Evolutionary conservation across 2,888 invertebrate genomes (phyloP), one percentile per base, ranked within the genome.

Genomic region (Calephelis perditalis): DNA sequence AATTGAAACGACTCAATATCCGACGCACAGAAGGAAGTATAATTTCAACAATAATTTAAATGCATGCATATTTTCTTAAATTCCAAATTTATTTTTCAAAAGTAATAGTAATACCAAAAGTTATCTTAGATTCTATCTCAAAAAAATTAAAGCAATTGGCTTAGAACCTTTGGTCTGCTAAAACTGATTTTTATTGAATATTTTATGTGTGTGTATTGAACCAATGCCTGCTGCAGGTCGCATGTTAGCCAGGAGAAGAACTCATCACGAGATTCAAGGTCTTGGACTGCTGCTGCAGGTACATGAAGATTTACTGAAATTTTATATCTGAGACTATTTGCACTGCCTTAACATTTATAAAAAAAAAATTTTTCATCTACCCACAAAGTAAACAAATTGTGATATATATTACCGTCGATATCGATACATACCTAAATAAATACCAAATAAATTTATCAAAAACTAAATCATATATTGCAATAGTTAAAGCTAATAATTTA

Each of bases 221-320:
- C 65, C 60, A 61, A 68, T 75, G 68, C 76, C 75, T 69, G 67
- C 77, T 71, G 74, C 89, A 89, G 89, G 86, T 89, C 89, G 63
- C 84, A 86, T 81, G 83, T 86, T 70, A 82, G 77, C 79, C 86
- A 86, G 76, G 89, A 90, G 76, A 88, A 90, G 80, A 75, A 76
- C 57, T 73, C 83, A 40, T 67, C 83, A 57, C 74, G 89, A 74
- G 89, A 90, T 57, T 73, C 80, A 37, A 77, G 89, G 40, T 72
- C 83, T 49, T 89, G 89, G 89, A 82, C 82, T n/a, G 67, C 81
- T 54, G 72, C 80, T 49, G 76, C 83, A 84, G 84, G 84, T 84
- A 84, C 66, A 75, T 77, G 74, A 78, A 75, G 77, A 80, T 73
- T 73, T 72, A 69, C 67, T 70, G 71, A 68, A 71, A 63, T 37